Evolutionary conservation across 1,140 invertebrate species (phyloP), one percentile per base, ranked within the genome.

Genomic region (Thalassaphorura encarpata): DNA sequence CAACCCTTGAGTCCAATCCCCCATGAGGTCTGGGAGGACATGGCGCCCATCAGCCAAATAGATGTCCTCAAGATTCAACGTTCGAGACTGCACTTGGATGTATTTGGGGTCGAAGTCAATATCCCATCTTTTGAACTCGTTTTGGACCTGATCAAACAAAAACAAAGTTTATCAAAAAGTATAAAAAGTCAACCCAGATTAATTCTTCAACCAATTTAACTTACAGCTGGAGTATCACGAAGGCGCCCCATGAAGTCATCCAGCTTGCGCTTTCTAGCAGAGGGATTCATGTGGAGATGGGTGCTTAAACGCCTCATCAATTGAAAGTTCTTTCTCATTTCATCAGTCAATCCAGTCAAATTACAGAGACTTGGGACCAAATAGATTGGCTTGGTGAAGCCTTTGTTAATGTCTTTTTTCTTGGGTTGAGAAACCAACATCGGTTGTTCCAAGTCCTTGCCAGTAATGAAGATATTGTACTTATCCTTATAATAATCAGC

Each of bases 401-500:
- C 69, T 19, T 68, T 66, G 49, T 66, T 68, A 21, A 43, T 63
- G 21, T 62, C 55, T 16, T 31, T 57, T 19, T 54, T 54, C 23
- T 36, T 33, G 1, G 51, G 51, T 19, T 50, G 23, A 0, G 54
- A 53, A 6, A 57, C 55, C 28, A 62, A 19, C 36, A 56, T 26
- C 0, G 60, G 60, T 24, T 61, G 54, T 4, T 6, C 4, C 27
- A 42, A 5, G 3, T 27, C 43, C 3, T 4, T 2, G 11, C 39
- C 26, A 0, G 13, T 11, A 23, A 54, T 51, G 13, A 28, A 13
- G 15, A 55, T 45, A 1, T 26, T 21, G 23, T 62, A 55, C 5
- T 36, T 39, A 13, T 76, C 75, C 66, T 78, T 77, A 61, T 93
- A 95, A 70, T 96, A 96, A 2, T 93, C 80, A 3, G 78, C 58